Evolutionary conservation across 2,113 vertebrate genomes (phyloP), one percentile per base, ranked within the genome.

Genomic region (Zapus hudsonius): DNA sequence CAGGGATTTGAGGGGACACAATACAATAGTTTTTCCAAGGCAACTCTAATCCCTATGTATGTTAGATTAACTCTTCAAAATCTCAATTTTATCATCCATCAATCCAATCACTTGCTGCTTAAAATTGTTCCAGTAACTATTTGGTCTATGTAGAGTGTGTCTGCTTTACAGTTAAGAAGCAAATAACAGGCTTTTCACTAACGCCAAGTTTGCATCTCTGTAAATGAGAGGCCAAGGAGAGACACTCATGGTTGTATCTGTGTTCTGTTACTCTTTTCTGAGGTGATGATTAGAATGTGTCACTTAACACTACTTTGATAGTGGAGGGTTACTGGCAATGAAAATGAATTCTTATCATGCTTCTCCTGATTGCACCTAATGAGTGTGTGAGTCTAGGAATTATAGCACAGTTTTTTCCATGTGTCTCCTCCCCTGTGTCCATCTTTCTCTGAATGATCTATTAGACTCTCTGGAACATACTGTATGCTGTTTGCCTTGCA

Each of bases 331-430:
- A 42, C 13, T 95, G 87, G 84, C 80, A 94, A 63, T 63, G 31
- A 67, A 87, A 93, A 72, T 59, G 31, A 74, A 94, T 97, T 94
- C 81, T 95, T 96, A 88, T 72, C 84, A 85, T 72, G 83, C 44
- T 76, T 69, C 52, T 95, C 72, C 57, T 93, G 83, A 79, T 78
- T 84, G 91, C 61, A 63, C 86, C 25, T 91, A 91, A 82, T 88
- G 78, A 93, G 61, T 66, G 5, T 55, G 33, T 47, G 38, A 67
- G 61, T 82, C 90, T 90, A 64, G 52, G 67, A 96, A 93, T 92
- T 78, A 44, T 66, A 69, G 19, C 29, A 19, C n/a, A n/a, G 55
- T 67, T 96, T 89, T 83, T 22, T 82, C 59, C 29, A 33, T 64
- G 7, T 82, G 40, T 74, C 2, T 64, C 29, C 22, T 61, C 3